phyloP scores from a whole-genome alignment of 2,113 vertebrate genomes.

The Pithys albifrons region DNA sequence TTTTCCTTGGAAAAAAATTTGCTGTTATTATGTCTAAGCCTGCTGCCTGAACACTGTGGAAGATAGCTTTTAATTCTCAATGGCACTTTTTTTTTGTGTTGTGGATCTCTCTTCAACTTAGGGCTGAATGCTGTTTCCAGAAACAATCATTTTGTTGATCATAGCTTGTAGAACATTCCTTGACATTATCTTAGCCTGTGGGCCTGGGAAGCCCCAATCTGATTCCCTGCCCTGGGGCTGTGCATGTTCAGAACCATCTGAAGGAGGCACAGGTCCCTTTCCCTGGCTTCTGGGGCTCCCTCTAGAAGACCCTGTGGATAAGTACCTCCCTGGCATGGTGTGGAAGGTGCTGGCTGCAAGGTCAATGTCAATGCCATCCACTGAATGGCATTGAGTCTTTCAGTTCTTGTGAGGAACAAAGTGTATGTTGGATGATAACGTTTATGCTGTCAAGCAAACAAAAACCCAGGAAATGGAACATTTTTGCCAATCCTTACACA shows the following conservation, averaged over 20 bases:
- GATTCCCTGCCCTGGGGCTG: not conserved
- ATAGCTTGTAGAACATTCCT: not conserved
- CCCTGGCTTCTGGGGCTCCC: not conserved
- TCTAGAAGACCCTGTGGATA: not conserved
- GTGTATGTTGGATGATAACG: not conserved
- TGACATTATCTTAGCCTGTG: not conserved
- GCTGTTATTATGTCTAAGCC: not conserved
- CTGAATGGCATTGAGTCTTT: not conserved
- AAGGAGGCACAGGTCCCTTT: not conserved
- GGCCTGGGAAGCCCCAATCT: not conserved
- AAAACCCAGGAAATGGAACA: not conserved
- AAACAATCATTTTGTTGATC: not conserved
- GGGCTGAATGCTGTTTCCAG: not conserved
- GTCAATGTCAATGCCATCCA: not conserved
- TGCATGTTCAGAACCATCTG: not conserved
- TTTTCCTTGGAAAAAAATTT: not conserved
- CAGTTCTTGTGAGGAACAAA: not conserved
- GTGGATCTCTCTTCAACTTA: not conserved
- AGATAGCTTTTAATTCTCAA: not conserved
- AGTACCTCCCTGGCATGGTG: rapidly evolving
- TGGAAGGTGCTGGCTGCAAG: not conserved
- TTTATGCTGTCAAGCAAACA: not conserved
- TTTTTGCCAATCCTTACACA: not conserved
- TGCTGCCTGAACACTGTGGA: not conserved
- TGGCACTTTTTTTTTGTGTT: not conserved